These are phyloP conservation scores for Brachyptera risi DNA, from an alignment of 2,888 invertebrate genomes.

Conservation along the genomic window DNA sequence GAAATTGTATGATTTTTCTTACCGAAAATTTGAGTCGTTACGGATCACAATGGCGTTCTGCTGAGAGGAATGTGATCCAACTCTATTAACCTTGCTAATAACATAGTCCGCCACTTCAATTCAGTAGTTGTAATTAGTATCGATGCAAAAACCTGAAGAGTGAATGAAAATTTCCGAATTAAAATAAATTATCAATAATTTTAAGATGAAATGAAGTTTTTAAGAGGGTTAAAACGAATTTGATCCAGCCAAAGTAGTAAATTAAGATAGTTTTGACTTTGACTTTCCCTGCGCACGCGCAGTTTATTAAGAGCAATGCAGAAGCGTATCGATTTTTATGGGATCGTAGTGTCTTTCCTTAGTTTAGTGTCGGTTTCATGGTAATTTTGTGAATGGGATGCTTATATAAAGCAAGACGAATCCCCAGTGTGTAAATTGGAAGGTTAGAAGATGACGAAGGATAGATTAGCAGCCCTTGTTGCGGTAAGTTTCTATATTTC, in stretches of 20 bases:
- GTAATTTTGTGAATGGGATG: constrained; percentile 77
- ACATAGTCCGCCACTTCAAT: background rate
- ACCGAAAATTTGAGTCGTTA: constrained; percentile 65
- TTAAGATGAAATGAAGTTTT: background rate
- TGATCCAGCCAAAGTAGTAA: constrained; percentile 3
- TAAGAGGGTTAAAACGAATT: background rate
- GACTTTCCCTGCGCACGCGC: constrained; percentile 46
- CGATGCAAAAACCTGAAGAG: too few relatives aligned
- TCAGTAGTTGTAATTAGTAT: background rate
- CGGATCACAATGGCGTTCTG: constrained; percentile 77
- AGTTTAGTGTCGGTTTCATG: constrained; percentile 66
- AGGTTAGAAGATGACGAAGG: constrained; percentile 83
- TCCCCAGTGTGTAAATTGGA: constrained; percentile 61
- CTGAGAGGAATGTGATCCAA: constrained; percentile 19
- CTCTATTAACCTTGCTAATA: background rate
- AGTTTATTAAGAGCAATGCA: constrained; percentile 49
- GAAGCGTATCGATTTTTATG: constrained; percentile 78
- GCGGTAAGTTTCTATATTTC: constrained; percentile 62
- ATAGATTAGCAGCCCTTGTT: constrained; percentile 94
- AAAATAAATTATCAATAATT: background rate
- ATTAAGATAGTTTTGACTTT: background rate
- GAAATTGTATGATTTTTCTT: constrained; percentile 66
- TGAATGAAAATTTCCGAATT: too few relatives aligned
- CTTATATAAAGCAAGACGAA: constrained; percentile 63
- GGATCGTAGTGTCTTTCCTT: constrained; percentile 65